These are phyloP conservation scores for Epirrhoe alternata DNA, from an alignment of 2,888 invertebrate genomes.

Conservation along the genomic window DNA sequence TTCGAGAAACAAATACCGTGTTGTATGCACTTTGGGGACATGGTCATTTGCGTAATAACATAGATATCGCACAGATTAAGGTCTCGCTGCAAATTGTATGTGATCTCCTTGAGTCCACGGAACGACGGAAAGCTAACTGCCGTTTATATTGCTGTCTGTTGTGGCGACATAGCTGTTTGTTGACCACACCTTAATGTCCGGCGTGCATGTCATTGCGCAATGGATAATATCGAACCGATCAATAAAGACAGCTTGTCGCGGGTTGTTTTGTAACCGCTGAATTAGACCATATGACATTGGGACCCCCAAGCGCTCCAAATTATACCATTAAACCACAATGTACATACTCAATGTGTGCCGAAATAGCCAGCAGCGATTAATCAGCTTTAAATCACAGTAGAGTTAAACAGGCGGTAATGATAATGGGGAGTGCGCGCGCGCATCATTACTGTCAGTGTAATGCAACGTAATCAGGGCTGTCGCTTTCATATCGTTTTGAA, in stretches of 20 bases:
- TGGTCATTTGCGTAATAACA: constrained; percentile 63
- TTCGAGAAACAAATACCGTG: constrained; percentile 23
- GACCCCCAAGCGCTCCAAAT: constrained; percentile 58
- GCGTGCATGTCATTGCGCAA: constrained; percentile 63
- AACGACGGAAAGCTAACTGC: constrained; percentile 69
- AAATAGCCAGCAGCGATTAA: constrained; percentile 48
- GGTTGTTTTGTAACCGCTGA: constrained; percentile 67
- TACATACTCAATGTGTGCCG: constrained; percentile 25
- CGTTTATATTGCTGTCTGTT: constrained; percentile 61
- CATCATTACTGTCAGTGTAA: constrained; percentile 52
- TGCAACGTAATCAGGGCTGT: constrained; percentile 49
- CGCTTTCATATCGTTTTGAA: constrained; percentile 11
- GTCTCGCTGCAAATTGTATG: constrained; percentile 64
- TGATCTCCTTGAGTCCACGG: constrained; percentile 79
- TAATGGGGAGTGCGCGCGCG: constrained; percentile 54
- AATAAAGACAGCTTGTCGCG: constrained; percentile 60
- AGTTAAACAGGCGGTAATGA: constrained; percentile 52
- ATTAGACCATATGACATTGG: constrained; percentile 60
- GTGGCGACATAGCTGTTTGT: constrained; percentile 61
- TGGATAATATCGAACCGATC: constrained; percentile 62
- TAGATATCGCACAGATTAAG: constrained; percentile 56
- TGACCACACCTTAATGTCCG: constrained; percentile 67
- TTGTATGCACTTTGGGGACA: constrained; percentile 27
- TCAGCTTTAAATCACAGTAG: constrained; percentile 43
- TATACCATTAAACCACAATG: constrained; percentile 52